These are phyloP conservation scores for Morinoia aosen DNA, from an alignment of 2,888 invertebrate genomes.

Conservation along the genomic window DNA sequence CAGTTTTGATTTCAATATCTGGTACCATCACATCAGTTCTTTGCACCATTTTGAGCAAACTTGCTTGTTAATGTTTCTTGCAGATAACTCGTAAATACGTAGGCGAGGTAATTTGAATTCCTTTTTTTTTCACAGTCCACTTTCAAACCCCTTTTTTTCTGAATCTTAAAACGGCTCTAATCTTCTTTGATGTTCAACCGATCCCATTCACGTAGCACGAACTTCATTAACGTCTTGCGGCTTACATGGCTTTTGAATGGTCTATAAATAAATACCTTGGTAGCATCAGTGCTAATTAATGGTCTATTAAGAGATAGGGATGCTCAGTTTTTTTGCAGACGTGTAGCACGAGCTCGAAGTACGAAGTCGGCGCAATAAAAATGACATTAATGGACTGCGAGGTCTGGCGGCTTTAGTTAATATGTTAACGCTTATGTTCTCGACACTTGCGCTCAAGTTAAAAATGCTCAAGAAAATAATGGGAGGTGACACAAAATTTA, in stretches of 20 bases:
- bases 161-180: background rate
- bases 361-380: background rate
- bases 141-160: background rate
- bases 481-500: background rate
- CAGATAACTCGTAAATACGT: background rate
- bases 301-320: slow-evolving; percentile 17
- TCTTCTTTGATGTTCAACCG: background rate
- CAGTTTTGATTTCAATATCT: slow-evolving; percentile 34
- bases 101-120: background rate
- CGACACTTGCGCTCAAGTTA: background rate
- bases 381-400: slow-evolving; percentile 10
- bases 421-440: background rate
- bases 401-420: background rate
- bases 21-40: slow-evolving; percentile 34
- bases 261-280: background rate
- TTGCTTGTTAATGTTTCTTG: background rate
- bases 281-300: slow-evolving; percentile 1
- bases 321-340: background rate
- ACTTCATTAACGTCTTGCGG: background rate
- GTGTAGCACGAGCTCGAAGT: background rate
- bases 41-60: slow-evolving; percentile 8
- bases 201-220: background rate
- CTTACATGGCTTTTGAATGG: slow-evolving; percentile 11
- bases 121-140: background rate
- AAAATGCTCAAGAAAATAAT: background rate